phyloP scores from a whole-genome alignment of 2,113 vertebrate genomes.

The Thalassoma bifasciatum region DNA sequence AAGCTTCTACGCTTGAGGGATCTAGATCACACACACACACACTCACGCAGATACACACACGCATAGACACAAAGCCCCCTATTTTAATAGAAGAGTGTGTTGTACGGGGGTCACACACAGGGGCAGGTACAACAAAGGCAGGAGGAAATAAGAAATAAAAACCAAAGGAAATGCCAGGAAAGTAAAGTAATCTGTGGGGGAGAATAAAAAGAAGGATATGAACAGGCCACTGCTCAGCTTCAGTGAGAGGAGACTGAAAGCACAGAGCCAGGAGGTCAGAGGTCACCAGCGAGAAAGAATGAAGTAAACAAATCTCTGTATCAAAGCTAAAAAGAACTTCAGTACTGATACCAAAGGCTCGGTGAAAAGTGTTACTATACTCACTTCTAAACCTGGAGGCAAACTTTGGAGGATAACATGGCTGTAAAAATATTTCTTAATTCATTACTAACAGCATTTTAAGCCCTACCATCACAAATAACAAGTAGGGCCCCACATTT shows the following conservation, averaged over 20 bases:
- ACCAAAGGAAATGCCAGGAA: conserved; percentile 63
- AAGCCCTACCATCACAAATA: neutral
- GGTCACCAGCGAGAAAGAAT: conserved; percentile 41
- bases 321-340: conserved; percentile 22
- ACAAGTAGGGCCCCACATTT: neutral
- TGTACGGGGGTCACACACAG: conserved; percentile 53
- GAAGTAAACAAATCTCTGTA: conserved; percentile 31
- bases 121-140: conserved; percentile 72
- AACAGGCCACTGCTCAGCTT: conserved; percentile 56
- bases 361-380: neutral
- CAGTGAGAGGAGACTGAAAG: conserved; percentile 43
- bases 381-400: conserved; percentile 20
- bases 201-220: conserved; percentile 39
- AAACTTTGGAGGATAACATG: conserved; percentile 10
- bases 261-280: conserved; percentile 47
- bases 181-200: conserved; percentile 65
- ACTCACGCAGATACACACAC: neutral
- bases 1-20: conserved; percentile 61
- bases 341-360: neutral
- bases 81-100: conserved; percentile 47
- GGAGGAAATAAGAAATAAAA: conserved; percentile 71
- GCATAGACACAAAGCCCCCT: conserved; percentile 4
- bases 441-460: neutral
- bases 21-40: conserved; percentile 24
- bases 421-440: neutral